These are phyloP conservation scores for Drosophila sordidula DNA, from an alignment of 2,888 invertebrate species.

Conservation along the genomic window DNA sequence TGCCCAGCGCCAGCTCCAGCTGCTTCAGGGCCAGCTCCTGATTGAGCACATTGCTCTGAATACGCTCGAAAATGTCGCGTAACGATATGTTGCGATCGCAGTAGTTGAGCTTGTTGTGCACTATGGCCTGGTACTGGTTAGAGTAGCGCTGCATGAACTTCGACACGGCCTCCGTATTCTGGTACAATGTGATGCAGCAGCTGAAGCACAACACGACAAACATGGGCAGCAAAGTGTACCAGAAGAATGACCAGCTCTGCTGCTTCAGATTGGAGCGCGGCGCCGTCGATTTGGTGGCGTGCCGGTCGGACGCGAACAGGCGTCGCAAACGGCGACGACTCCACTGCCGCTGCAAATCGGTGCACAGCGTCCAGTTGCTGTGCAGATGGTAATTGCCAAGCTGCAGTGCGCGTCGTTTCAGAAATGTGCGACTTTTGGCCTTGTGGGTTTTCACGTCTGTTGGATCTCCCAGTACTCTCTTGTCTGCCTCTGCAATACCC, in stretches of 20 bases:
- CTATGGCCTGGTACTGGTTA: constrained; percentile 77
- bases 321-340: constrained; percentile 48
- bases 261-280: not conserved
- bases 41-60: constrained; percentile 60
- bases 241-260: not conserved
- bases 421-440: not conserved
- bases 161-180: constrained; percentile 4
- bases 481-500: constrained; percentile 36
- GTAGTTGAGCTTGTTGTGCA: constrained; percentile 77
- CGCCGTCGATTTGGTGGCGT: too few relatives aligned
- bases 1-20: constrained; percentile 67
- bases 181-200: constrained; percentile 18
- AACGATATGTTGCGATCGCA: constrained; percentile 64
- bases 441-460: constrained; percentile 2
- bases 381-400: constrained; percentile 1
- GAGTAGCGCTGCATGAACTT: constrained; percentile 51
- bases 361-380: constrained; percentile 19
- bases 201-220: constrained; percentile 4
- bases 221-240: constrained; percentile 22
- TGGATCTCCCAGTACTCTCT: not conserved
- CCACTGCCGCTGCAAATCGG: constrained; percentile 39
- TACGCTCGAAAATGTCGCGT: constrained; percentile 45
- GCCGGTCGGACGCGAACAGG: not conserved
- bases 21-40: constrained; percentile 64
- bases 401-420: constrained; percentile 27